These are phyloP conservation scores for Phortica okadai DNA, from an alignment of 2,888 invertebrate genomes.

Conservation along the genomic window DNA sequence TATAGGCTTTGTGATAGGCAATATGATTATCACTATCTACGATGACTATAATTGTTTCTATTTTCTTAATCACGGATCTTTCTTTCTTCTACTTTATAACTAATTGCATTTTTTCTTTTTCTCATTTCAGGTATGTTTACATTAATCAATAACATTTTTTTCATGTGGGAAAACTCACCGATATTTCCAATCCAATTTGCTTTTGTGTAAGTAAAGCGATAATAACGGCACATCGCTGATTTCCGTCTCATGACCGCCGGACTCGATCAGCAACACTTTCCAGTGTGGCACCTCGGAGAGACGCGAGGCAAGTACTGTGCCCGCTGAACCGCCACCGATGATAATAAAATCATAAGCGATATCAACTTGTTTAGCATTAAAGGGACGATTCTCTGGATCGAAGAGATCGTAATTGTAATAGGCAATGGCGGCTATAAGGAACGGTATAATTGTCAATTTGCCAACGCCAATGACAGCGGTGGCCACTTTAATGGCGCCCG, in stretches of 20 bases:
- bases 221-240: conserved; percentile 90
- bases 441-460: conserved; percentile 85
- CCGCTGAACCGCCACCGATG: conserved; percentile 90
- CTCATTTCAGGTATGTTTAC: no score
- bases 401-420: conserved; percentile 91
- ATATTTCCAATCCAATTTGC: conserved; percentile 94
- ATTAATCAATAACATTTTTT: no score
- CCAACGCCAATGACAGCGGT: conserved; percentile 84
- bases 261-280: conserved; percentile 88
- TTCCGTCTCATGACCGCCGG: conserved; percentile 92
- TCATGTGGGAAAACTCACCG: conserved; percentile 78
- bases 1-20: no score
- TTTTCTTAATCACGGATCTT: no score
- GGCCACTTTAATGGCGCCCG: conserved; percentile 84
- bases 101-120: no score
- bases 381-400: conserved; percentile 89
- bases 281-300: conserved; percentile 86
- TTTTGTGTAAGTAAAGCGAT: conserved; percentile 92
- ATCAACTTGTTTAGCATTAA: conserved; percentile 81
- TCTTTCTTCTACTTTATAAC: no score
- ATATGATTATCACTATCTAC: no score
- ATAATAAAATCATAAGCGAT: conserved; percentile 89
- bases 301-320: conserved; percentile 88
- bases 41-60: no score
- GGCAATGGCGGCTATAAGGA: conserved; percentile 85